Conservation (phyloP, 2,797 vertebrate genomes). For the Lophura swinhoii region DNA sequence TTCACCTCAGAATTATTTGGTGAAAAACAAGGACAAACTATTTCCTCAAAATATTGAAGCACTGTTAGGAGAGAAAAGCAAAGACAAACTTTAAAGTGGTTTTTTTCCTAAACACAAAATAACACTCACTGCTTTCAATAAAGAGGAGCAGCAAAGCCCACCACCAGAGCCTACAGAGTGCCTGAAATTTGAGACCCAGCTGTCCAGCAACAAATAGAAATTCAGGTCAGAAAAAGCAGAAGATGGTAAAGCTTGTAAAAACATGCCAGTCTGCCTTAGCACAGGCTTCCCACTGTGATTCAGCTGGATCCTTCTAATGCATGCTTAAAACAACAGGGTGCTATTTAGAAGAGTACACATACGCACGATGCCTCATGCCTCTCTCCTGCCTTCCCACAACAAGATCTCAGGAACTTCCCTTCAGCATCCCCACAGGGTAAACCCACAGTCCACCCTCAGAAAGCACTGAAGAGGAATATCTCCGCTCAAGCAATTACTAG, state of each 20-base stretch:
- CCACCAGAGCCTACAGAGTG: background rate
- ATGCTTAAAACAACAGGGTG: background rate
- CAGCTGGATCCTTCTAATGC: background rate
- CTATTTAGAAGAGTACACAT: background rate
- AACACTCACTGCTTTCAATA: constrained; percentile 1
- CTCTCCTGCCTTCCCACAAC: background rate
- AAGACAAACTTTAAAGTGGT: background rate
- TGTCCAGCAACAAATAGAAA: constrained; percentile 12
- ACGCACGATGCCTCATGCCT: background rate
- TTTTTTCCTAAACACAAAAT: constrained; percentile 20
- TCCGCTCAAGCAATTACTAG: background rate
- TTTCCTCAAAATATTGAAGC: background rate
- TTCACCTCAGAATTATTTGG: background rate
- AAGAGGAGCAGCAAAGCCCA: constrained; percentile 36
- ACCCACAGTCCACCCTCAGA: background rate
- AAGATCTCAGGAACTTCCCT: background rate
- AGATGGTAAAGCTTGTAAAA: constrained; percentile 7
- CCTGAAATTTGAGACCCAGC: constrained; percentile 21
- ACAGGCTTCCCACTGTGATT: background rate
- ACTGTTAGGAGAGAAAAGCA: background rate
- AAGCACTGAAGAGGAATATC: background rate
- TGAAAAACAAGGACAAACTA: background rate
- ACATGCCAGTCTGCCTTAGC: constrained; percentile 19
- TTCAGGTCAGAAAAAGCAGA: constrained; percentile 53
- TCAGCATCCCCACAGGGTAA: background rate